A percentile compares a stretch with the other conserved stretches of the same genome.
phyloP scores from a whole-genome alignment of 30 jellyfish, hydroid and myxozoan genomes.

The Hydractinia echinata region DNA sequence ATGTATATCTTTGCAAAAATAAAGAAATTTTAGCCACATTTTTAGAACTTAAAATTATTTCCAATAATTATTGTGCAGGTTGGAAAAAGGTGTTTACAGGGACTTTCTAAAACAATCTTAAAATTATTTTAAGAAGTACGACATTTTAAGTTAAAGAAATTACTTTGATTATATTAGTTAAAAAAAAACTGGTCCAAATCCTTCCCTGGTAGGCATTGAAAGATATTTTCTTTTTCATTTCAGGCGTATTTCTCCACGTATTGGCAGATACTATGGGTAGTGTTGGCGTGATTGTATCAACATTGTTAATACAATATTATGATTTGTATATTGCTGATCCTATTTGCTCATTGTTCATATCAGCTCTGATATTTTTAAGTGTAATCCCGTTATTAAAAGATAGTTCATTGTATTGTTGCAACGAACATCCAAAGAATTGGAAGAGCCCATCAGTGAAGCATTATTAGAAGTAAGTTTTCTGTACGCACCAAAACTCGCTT shows the following conservation, averaged over 20 bases:
- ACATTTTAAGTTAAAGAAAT: no score
- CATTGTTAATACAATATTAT: constrained; percentile 60
- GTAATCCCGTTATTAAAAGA: constrained; percentile 69
- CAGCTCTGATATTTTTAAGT: constrained; percentile 68
- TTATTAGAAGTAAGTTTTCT: constrained; percentile 45
- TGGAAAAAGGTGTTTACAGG: no score
- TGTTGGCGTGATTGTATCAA: constrained; percentile 76
- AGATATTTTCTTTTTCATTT: not conserved
- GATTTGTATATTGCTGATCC: constrained; percentile 87
- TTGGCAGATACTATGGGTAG: constrained; percentile 89
- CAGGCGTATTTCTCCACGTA: constrained; percentile 83
- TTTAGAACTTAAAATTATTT: no score
- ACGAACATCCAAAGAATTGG: constrained; percentile 55
- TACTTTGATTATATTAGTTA: no score
- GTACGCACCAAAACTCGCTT: not conserved
- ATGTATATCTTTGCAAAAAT: no score
- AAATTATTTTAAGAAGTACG: no score
- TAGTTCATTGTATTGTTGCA: constrained; percentile 68
- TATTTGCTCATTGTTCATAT: constrained; percentile 71
- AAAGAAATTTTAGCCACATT: no score
- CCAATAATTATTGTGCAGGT: no score
- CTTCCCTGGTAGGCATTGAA: not conserved
- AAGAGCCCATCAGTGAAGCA: constrained; percentile 45
- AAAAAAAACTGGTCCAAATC: no score
- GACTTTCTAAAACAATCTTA: no score